Conservation (phyloP, 1,140 invertebrate genomes). For the Drosophila orosa region DNA sequence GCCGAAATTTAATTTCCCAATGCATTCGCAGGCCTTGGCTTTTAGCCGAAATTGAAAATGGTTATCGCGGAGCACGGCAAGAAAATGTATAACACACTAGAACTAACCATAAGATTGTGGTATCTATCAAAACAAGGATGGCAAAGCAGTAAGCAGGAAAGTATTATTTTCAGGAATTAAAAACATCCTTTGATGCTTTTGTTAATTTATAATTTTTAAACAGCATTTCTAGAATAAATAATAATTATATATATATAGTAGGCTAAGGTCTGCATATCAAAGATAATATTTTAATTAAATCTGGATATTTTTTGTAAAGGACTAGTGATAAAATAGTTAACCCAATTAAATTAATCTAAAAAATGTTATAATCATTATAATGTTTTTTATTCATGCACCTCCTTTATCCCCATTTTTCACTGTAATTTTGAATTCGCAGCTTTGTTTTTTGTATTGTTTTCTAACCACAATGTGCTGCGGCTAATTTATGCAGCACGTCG, state of each 20-base stretch:
- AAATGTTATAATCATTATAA: neutral
- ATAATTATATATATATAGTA: too few species aligned
- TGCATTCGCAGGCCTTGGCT: conserved; percentile 46
- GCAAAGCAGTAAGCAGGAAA: too few species aligned
- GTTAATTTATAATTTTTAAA: neutral
- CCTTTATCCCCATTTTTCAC: neutral
- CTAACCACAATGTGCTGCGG: conserved; percentile 69
- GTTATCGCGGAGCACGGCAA: conserved; percentile 19
- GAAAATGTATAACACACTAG: neutral
- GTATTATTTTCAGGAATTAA: neutral
- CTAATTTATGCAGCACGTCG: conserved; percentile 75
- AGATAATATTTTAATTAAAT: too few species aligned
- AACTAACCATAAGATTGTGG: too few species aligned
- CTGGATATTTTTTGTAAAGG: too few species aligned
- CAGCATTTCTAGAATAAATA: neutral
- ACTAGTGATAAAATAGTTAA: too few species aligned
- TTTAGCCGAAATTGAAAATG: conserved; percentile 59
- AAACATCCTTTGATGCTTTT: neutral
- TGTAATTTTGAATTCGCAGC: conserved; percentile 22
- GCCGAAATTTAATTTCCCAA: conserved; percentile 63
- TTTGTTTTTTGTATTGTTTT: conserved; percentile 32
- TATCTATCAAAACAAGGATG: too few species aligned
- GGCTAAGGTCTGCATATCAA: too few species aligned
- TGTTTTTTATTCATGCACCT: neutral
- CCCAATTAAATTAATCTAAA: neutral